phyloP scores from a whole-genome alignment of 2,113 vertebrate genomes.

The Daubentonia madagascariensis region DNA sequence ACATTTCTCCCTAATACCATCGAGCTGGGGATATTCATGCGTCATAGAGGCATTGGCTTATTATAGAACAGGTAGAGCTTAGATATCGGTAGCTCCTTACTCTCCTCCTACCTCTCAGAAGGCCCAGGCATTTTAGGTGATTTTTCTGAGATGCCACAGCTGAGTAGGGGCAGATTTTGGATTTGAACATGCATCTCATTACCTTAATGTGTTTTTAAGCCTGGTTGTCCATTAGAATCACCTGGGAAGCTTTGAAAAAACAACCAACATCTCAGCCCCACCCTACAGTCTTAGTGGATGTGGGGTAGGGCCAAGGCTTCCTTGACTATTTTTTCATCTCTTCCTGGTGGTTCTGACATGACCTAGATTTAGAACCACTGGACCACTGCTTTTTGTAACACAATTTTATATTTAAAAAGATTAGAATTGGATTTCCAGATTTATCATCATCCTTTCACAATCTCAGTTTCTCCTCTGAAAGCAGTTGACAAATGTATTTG shows the following conservation, averaged over 20 bases:
- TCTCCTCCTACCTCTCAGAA: background rate
- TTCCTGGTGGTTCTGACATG: background rate
- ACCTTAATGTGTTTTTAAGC: background rate
- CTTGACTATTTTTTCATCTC: background rate
- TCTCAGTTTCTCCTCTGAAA: constrained; percentile 58
- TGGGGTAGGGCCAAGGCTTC: background rate
- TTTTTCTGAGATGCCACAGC: background rate
- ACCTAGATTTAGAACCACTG: constrained; percentile 7
- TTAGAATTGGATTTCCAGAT: constrained; percentile 68
- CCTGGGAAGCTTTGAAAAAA: background rate
- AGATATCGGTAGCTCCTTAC: background rate
- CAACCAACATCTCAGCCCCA: background rate
- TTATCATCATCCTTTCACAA: constrained; percentile 65
- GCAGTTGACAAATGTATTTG: constrained; percentile 74
- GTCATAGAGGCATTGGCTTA: background rate
- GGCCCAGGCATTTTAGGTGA: background rate
- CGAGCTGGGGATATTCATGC: background rate
- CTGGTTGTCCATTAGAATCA: background rate
- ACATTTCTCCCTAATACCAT: background rate
- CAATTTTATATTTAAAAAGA: constrained; percentile 50
- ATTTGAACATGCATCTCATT: background rate
- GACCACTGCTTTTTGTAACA: background rate
- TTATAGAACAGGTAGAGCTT: background rate
- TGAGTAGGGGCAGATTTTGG: background rate
- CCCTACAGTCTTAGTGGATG: background rate